Evolutionary conservation across 2,888 invertebrate genomes (phyloP).

Genomic region (Nemoura dubitans): DNA sequence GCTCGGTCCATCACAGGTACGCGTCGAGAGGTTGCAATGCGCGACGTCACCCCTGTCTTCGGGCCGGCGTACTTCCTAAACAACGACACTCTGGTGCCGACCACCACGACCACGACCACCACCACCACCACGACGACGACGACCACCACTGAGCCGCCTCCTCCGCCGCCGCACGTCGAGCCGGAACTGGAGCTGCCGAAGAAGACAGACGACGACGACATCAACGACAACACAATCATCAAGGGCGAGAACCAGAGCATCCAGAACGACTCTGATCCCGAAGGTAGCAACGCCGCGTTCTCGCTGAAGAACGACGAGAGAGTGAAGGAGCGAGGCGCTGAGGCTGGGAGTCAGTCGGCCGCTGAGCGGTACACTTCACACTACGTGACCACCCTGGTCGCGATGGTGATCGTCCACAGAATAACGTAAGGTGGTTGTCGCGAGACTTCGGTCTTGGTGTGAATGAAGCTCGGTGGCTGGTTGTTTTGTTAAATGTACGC

Average conservation of each 20-base stretch:
- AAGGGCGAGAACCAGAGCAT: constrained; percentile 61
- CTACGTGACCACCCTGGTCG: background rate
- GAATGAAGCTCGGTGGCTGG: background rate
- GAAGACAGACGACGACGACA: constrained; percentile 54
- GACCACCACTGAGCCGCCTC: constrained; percentile 53
- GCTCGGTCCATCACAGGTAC: constrained; percentile 71
- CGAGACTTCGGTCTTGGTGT: background rate
- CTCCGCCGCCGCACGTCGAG: constrained; percentile 57
- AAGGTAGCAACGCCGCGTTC: constrained; percentile 55
- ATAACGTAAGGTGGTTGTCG: constrained; percentile 21
- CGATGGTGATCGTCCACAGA: constrained; percentile 33
- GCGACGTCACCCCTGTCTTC: constrained; percentile 75
- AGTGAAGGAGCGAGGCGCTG: constrained; percentile 56
- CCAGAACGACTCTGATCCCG: constrained; percentile 56
- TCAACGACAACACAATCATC: constrained; percentile 51
- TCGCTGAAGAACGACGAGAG: constrained; percentile 57
- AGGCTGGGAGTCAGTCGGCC: constrained; percentile 29
- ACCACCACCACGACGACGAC: constrained; percentile 58
- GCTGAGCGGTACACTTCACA: background rate
- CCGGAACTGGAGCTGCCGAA: constrained; percentile 53
- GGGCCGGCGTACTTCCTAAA: constrained; percentile 80
- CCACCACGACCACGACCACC: constrained; percentile 72
- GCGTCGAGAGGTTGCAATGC: constrained; percentile 70
- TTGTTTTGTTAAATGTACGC: constrained; percentile 21
- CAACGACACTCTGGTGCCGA: constrained; percentile 81